Conservation (phyloP, 2,888 invertebrate genomes). For the Tolmerus cingulatus region DNA sequence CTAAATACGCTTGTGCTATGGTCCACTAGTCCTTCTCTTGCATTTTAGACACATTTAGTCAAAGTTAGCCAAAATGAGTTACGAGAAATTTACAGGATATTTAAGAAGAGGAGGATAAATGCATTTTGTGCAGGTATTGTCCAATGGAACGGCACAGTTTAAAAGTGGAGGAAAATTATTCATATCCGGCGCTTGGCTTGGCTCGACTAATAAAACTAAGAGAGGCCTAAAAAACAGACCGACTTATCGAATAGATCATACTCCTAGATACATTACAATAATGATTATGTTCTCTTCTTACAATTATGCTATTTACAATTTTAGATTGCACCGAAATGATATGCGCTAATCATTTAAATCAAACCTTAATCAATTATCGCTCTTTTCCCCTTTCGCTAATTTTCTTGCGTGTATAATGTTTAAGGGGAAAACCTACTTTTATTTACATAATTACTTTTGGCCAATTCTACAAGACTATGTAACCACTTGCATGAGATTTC, state of each 20-base stretch:
- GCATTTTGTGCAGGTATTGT: not conserved
- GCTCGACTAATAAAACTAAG: slow-evolving; percentile 11
- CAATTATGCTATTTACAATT: slow-evolving; percentile 32
- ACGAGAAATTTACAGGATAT: not conserved
- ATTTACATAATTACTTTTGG: slow-evolving; percentile 18
- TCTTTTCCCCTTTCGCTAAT: not conserved
- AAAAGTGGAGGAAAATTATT: not conserved
- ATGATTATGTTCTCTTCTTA: slow-evolving; percentile 29
- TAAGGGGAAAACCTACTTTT: not conserved
- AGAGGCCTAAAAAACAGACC: slow-evolving; percentile 22
- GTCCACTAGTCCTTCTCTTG: slow-evolving; percentile 27
- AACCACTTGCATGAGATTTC: not conserved
- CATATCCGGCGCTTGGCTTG: not conserved
- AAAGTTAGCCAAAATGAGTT: not conserved
- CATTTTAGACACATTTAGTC: not conserved
- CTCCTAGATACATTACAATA: slow-evolving; percentile 17
- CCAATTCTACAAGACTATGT: not conserved
- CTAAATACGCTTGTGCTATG: slow-evolving; percentile 29
- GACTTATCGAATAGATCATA: not conserved
- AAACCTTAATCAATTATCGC: not conserved
- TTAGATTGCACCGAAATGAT: slow-evolving; percentile 48
- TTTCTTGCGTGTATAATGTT: not conserved
- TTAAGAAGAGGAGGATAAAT: not conserved
- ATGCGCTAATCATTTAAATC: slow-evolving; percentile 42
- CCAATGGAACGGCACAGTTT: slow-evolving; percentile 25